Evolutionary conservation across 2,113 vertebrate genomes (phyloP).

Genomic region (Alethe diademata): DNA sequence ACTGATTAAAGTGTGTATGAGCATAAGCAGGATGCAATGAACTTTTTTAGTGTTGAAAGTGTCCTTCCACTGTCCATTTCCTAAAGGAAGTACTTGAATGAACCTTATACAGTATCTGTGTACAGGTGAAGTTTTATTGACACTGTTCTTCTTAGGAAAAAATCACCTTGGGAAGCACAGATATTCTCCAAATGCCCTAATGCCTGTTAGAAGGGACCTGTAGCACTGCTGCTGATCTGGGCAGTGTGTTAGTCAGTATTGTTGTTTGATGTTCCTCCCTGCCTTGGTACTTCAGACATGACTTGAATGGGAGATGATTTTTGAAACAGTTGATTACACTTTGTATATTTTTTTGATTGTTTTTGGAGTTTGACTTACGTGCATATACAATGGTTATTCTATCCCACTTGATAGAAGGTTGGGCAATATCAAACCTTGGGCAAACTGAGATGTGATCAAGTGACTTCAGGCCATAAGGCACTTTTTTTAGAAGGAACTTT

Average conservation of each 20-base stretch:
- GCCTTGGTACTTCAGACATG: constrained; percentile 45
- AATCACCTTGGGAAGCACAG: background rate
- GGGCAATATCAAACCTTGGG: background rate
- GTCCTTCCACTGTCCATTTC: constrained; percentile 60
- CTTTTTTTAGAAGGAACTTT: background rate
- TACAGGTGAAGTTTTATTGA: constrained; percentile 58
- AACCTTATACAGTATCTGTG: constrained; percentile 44
- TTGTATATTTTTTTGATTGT: background rate
- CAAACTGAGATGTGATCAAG: background rate
- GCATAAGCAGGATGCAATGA: constrained; percentile 17
- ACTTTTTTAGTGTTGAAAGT: constrained; percentile 32
- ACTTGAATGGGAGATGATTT: constrained; percentile 24
- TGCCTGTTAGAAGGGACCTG: constrained; percentile 8
- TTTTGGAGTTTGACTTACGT: background rate
- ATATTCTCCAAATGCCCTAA: constrained; percentile 4
- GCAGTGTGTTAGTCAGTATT: constrained; percentile 51
- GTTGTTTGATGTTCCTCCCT: constrained; percentile 29
- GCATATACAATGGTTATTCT: constrained; percentile 17
- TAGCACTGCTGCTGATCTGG: constrained; percentile 15
- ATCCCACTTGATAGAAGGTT: background rate
- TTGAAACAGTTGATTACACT: constrained; percentile 33
- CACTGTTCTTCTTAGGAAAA: constrained; percentile 1
- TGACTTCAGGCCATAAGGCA: background rate
- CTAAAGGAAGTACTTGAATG: constrained; percentile 72
- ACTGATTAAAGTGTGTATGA: background rate